These are phyloP conservation scores for Loriculus beryllinus DNA, from an alignment of 2,797 vertebrate species.

Conservation along the genomic window DNA sequence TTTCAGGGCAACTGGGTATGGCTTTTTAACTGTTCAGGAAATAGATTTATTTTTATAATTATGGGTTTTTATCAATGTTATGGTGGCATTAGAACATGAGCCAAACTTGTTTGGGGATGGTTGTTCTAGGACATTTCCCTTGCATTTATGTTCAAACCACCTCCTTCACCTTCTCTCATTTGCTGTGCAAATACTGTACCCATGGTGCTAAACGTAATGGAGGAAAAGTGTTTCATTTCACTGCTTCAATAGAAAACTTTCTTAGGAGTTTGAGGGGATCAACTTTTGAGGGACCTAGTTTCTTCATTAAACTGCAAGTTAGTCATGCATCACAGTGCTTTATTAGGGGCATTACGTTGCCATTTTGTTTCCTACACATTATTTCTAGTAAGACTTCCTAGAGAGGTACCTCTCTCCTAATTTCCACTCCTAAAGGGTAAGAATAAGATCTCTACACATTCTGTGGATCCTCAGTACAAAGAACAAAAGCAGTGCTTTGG, in stretches of 20 bases:
- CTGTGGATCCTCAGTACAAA: background rate
- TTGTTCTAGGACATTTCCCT: background rate
- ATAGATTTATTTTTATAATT: background rate
- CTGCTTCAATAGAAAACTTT: background rate
- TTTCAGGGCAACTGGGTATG: background rate
- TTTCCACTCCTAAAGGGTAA: background rate
- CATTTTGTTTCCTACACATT: background rate
- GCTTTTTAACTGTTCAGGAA: background rate
- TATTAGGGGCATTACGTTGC: background rate
- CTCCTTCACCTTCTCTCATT: background rate
- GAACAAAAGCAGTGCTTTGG: fast-evolving
- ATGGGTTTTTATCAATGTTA: background rate
- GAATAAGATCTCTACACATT: background rate
- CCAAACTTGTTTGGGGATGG: background rate
- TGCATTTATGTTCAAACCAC: background rate
- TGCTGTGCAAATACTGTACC: background rate
- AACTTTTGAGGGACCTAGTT: background rate
- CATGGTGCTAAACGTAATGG: background rate
- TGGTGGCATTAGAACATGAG: background rate
- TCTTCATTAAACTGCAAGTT: background rate
- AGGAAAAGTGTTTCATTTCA: background rate
- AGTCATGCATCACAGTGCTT: background rate
- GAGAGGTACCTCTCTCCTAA: background rate
- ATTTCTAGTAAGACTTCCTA: background rate
- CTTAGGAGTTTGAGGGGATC: background rate